These are phyloP conservation scores for Corynorhinus townsendii DNA, from an alignment of 2,113 vertebrate genomes.

Conservation along the genomic window DNA sequence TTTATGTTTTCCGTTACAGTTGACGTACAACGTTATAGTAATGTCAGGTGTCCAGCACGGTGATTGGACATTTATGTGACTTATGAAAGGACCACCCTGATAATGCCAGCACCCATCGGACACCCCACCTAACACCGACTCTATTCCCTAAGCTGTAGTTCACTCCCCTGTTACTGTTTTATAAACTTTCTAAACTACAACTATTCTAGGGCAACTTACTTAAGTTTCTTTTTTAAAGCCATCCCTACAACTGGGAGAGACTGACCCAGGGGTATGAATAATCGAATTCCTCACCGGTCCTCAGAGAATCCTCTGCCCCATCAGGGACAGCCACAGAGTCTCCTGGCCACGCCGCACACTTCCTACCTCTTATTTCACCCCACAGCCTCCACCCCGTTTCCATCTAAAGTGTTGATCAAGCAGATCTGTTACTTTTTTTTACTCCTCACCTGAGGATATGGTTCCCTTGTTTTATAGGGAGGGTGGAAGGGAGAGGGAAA, in stretches of 20 bases:
- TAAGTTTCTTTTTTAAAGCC: neutral
- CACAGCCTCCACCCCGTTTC: rapidly evolving
- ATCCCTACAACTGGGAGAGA: rapidly evolving
- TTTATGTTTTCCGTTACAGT: neutral
- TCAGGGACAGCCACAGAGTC: rapidly evolving
- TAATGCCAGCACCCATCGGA: neutral
- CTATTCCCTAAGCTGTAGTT: neutral
- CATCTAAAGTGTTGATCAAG: too few relatives aligned
- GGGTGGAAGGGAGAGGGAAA: too few relatives aligned
- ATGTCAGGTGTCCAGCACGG: neutral
- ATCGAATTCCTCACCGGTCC: rapidly evolving
- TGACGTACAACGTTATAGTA: too few relatives aligned
- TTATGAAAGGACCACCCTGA: neutral
- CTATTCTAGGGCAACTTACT: neutral
- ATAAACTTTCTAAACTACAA: neutral
- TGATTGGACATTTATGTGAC: neutral
- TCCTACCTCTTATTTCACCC: too few relatives aligned
- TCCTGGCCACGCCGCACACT: rapidly evolving
- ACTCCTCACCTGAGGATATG: neutral
- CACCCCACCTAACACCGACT: neutral
- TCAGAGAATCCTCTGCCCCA: too few relatives aligned
- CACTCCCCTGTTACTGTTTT: neutral
- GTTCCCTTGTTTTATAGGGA: too few relatives aligned
- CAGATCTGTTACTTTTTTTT: too few relatives aligned
- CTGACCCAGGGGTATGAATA: rapidly evolving